phyloP scores from a whole-genome alignment of 2,888 invertebrate genomes.

The Eupithecia abbreviata region DNA sequence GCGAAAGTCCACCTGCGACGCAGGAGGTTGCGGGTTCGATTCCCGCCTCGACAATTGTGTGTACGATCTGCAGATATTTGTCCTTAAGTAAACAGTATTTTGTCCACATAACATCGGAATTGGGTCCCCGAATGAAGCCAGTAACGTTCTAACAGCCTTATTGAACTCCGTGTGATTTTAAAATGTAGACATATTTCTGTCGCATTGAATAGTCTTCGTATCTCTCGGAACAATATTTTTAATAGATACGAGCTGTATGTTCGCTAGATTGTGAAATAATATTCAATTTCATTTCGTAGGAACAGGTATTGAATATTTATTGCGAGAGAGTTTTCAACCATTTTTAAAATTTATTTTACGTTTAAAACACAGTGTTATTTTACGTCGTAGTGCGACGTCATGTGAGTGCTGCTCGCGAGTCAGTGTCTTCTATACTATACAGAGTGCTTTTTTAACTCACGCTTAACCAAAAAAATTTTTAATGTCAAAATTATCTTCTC shows the following conservation, averaged over 20 bases:
- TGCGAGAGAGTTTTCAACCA: background rate
- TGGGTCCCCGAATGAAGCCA: slow-evolving; percentile 1
- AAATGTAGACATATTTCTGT: slow-evolving; percentile 12
- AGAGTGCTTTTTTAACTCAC: no score
- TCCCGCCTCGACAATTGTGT: no score
- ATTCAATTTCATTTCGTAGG: slow-evolving; percentile 8
- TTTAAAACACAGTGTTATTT: background rate
- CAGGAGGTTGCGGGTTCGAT: no score
- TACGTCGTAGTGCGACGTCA: background rate
- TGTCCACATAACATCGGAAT: background rate
- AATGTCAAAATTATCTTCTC: no score
- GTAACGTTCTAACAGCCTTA: slow-evolving; percentile 8
- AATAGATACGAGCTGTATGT: background rate
- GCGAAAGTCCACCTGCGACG: no score
- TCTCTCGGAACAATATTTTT: background rate
- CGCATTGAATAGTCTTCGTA: slow-evolving; percentile 4
- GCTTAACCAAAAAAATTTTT: no score
- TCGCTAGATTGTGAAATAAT: slow-evolving; percentile 2
- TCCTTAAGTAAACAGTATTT: background rate
- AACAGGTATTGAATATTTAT: slow-evolving; percentile 12
- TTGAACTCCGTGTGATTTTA: slow-evolving; percentile 13
- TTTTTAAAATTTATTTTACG: background rate
- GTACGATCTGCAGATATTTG: no score
- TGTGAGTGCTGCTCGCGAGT: background rate
- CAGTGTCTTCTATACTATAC: background rate